A percentile compares a stretch with the other conserved stretches of the same genome.
phyloP scores from a whole-genome alignment of 2,888 invertebrate genomes.

The Lochmaea capreae region DNA sequence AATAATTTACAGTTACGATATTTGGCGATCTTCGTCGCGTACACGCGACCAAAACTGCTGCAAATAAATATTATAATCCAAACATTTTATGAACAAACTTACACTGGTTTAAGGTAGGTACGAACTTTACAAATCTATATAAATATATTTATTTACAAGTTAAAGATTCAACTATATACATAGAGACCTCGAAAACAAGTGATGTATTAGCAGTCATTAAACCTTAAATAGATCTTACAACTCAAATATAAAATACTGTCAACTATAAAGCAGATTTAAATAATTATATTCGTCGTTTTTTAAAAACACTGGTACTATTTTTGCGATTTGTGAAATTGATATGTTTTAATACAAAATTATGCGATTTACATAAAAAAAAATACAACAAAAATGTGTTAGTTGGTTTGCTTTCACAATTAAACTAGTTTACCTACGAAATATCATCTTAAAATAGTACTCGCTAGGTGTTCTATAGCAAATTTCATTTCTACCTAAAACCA shows the following conservation, averaged over 20 bases:
- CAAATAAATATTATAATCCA: conserved; percentile 49
- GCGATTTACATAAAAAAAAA: background rate
- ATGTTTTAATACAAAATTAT: background rate
- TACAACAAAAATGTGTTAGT: too few species aligned
- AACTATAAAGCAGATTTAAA: conserved; percentile 19
- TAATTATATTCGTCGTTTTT: background rate
- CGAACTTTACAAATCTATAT: conserved; percentile 62
- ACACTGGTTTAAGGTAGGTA: conserved; percentile 56
- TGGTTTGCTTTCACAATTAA: background rate
- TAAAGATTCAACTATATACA: conserved; percentile 54
- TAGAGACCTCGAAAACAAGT: conserved; percentile 53
- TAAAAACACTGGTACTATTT: background rate
- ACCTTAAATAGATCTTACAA: conserved; percentile 27
- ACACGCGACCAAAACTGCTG: conserved; percentile 44
- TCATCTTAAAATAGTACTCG: too few species aligned
- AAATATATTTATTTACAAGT: conserved; percentile 60
- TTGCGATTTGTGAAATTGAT: background rate
- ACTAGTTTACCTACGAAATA: too few species aligned
- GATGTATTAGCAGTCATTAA: conserved; percentile 49
- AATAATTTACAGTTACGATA: conserved; percentile 48
- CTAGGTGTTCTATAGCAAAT: too few species aligned
- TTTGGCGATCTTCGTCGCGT: conserved; percentile 44
- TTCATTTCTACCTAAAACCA: too few species aligned
- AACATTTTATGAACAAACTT: conserved; percentile 49
- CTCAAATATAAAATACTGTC: conserved; percentile 18